A percentile compares a stretch with the other conserved stretches of the same genome.
Evolutionary conservation across 2,888 invertebrate species (phyloP).

Genomic region (Drosophila nr. medialis): DNA sequence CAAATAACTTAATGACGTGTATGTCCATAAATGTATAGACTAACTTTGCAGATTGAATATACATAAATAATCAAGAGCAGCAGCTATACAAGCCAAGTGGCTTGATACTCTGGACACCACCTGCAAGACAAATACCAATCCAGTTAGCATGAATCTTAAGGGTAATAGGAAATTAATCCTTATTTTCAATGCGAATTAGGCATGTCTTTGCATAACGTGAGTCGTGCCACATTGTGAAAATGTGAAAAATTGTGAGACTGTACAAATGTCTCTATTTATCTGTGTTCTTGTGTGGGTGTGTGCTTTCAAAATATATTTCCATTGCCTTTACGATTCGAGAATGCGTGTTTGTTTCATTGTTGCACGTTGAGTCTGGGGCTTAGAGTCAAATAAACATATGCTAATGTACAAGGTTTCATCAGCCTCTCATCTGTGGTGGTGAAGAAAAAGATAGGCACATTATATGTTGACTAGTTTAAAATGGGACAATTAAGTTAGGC

Average conservation of each 20-base stretch:
- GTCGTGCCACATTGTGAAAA: constrained; percentile 20
- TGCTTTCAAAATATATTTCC: constrained; percentile 24
- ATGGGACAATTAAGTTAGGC: not conserved
- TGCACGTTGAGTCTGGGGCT: constrained; percentile 8
- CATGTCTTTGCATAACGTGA: constrained; percentile 35
- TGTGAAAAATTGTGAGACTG: constrained; percentile 31
- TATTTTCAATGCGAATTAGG: constrained; percentile 56
- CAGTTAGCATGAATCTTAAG: constrained; percentile 24
- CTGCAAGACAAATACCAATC: constrained; percentile 26
- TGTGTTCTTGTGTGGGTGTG: constrained; percentile 3
- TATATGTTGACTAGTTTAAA: not conserved
- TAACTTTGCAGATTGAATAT: not conserved
- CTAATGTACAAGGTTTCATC: constrained; percentile 11
- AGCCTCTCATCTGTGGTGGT: constrained; percentile 3
- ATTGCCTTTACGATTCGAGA: constrained; percentile 12
- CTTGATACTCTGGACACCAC: not conserved
- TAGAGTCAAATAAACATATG: constrained; percentile 7
- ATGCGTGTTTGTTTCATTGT: constrained; percentile 13
- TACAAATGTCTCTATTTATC: constrained; percentile 25
- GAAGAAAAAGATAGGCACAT: not conserved
- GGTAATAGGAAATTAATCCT: constrained; percentile 45
- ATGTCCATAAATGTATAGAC: not conserved
- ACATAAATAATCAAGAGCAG: constrained; percentile 1
- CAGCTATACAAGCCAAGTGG: not conserved
- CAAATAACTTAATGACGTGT: constrained; percentile 6